These are phyloP conservation scores for Pseudococcus viburni DNA, from an alignment of 2,888 invertebrate species.

Conservation along the genomic window DNA sequence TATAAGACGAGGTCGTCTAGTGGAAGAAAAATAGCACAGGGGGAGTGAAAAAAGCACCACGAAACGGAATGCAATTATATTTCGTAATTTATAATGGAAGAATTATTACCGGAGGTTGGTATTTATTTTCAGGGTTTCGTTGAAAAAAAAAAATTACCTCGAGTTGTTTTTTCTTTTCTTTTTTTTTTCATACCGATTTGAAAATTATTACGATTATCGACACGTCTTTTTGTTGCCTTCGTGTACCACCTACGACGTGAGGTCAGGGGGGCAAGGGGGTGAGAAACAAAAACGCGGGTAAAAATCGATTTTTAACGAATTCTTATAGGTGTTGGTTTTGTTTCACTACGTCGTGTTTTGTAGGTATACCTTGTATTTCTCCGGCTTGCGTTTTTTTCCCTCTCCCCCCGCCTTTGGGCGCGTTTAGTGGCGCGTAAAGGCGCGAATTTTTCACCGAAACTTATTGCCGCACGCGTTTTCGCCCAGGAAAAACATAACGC, in stretches of 20 bases:
- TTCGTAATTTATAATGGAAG: conserved; percentile 47
- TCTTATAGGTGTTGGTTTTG: conserved; percentile 47
- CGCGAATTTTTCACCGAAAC: conserved; percentile 40
- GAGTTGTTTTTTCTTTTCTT: conserved; percentile 24
- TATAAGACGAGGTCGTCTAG: neutral
- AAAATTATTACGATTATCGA: conserved; percentile 49
- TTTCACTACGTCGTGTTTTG: neutral
- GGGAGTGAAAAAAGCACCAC: neutral
- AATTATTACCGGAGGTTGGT: conserved; percentile 40
- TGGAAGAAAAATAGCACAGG: neutral
- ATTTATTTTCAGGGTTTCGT: conserved; percentile 44
- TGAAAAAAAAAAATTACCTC: conserved; percentile 22
- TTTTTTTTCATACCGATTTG: conserved; percentile 28
- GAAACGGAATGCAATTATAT: conserved; percentile 47
- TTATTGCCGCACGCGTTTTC: neutral
- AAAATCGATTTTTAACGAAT: conserved; percentile 47
- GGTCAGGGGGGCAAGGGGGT: neutral
- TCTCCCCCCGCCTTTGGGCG: neutral
- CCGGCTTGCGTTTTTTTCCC: neutral
- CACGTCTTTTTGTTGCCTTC: neutral
- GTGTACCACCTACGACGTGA: neutral
- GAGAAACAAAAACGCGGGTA: neutral
- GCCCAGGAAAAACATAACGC: neutral
- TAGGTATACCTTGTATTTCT: neutral
- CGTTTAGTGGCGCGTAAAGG: conserved; percentile 37